phyloP scores from a whole-genome alignment of 2,888 invertebrate genomes.

The Nephrotoma guestfalica region DNA sequence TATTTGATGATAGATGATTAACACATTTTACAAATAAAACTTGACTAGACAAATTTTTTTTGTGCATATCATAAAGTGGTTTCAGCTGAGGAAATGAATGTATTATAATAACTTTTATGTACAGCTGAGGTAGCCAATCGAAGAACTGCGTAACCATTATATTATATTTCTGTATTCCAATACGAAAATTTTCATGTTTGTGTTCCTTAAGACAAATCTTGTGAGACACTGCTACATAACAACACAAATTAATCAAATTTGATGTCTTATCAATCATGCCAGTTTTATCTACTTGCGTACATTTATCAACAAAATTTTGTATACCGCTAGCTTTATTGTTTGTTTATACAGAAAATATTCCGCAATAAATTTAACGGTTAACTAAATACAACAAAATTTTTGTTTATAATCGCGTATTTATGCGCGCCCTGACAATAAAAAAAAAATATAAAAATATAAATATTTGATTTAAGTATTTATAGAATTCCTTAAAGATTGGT shows the following conservation, averaged over 20 bases:
- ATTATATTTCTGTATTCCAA: too few relatives aligned
- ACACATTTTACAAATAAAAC: neutral
- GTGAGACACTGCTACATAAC: neutral
- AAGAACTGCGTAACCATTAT: too few relatives aligned
- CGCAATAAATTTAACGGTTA: neutral
- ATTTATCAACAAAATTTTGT: neutral
- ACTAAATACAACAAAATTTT: neutral
- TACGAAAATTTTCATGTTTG: too few relatives aligned
- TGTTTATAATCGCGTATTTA: neutral
- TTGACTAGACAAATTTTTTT: neutral
- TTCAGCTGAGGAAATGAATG: too few relatives aligned
- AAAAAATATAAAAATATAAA: neutral
- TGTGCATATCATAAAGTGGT: neutral
- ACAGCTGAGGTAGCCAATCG: too few relatives aligned
- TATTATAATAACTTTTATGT: too few relatives aligned
- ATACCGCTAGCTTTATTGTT: neutral
- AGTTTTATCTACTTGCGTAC: neutral
- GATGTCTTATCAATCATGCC: neutral
- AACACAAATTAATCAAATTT: neutral
- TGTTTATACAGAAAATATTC: neutral
- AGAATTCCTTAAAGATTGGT: neutral
- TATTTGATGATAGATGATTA: neutral
- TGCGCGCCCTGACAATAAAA: neutral
- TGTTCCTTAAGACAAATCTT: too few relatives aligned
- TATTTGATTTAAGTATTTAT: neutral